Base-by-base conservation (phyloP, 2,888 invertebrate species). In the Eubasilissa splendida region DNA sequence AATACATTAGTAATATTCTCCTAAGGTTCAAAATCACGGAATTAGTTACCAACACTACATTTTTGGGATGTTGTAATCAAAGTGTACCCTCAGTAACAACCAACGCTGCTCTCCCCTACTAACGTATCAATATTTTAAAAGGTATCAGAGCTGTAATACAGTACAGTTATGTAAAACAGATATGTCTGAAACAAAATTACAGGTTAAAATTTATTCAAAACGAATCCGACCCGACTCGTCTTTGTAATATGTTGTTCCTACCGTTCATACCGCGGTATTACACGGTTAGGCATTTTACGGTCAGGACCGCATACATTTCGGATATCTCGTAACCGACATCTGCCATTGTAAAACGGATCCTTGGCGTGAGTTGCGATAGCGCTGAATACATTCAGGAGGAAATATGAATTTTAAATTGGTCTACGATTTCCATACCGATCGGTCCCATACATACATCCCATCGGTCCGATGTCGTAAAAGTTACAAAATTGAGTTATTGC, bases 311-410 rank as follows among this genome's bases (percentile, higher is more conserved):
- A 70, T 54, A 70, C 70, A 70, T 70, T 70, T 70, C 22, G 14
- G 70, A 22, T 70, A 70, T 70, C 70, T 54, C 33, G 70, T 70
- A 70, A 53, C 70, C 70, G 9, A 70, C 53, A 70, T 70, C 70
- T 70, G 53, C 22, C 31, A 31, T 54, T 70, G 54, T 70, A 70
- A 70, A 70, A 53, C 31, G 11, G 54, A 70, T 70, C 70, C 53
- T 70, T 70, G 70, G 70, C 70, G 22, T 70, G 70, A 70, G 70
- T 33, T 53, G 70, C 70, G 70, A 70, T 70, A 70, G 70, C 70
- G 70, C 54, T 70, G 70, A 70, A 70, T 70, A 70, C 31, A 70
- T 70, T 70, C 54, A 11, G 31, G 11, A 53, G 68, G 54, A 54
- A 70, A 70, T 70, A 70, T 70, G 70, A 70, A 70, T 70, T 70